Evolutionary conservation across 2,113 vertebrate genomes (phyloP), one percentile per base, ranked within the genome.

Genomic region (Varanus komodoensis): DNA sequence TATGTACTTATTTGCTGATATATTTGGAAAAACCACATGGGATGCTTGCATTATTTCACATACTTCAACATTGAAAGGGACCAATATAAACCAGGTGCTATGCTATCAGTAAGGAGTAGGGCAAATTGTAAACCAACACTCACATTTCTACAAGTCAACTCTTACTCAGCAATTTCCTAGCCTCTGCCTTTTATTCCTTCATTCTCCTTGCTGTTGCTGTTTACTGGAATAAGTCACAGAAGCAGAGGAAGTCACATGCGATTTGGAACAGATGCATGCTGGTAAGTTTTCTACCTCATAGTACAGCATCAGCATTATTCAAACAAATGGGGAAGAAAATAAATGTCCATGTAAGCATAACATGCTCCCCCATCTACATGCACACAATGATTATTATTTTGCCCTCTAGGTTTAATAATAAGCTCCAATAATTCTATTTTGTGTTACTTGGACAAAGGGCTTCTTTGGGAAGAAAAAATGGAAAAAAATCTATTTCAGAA

Each of bases 381-480:
- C 2, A 29, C 6, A 89, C 71, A 54, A 52, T n/a, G 1, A 44
- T 23, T 48, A 6, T 90, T 52, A 84, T 68, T 74, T 17, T 85
- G 29, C 50, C 87, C 84, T 91, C 82, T 91, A 64, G 29, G 75
- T 23, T 81, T 86, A 86, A 90, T 81, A 90, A 78, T 12, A 86
- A 29, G 9, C 29, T 32, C 89, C 8, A 44, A 74, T 88, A 79
- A 78, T 79, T 88, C 48, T 79, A 68, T 84, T 78, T 78, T 87
- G 44, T 77, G 14, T 61, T 69, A 64, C 0, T 52, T 21, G 44
- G 38, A 78, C 67, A 8, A 88, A 9, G 57, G 64, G 78, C 48
- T 52, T 48, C 83, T 90, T 78, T 77, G 64, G n/a, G 84, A 71
- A 61, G n/a, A 23, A 89, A 68, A 1, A 68, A 38, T 75, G 17